Conservation (phyloP, 2,797 vertebrate species). For the Psittacula derbiana region DNA sequence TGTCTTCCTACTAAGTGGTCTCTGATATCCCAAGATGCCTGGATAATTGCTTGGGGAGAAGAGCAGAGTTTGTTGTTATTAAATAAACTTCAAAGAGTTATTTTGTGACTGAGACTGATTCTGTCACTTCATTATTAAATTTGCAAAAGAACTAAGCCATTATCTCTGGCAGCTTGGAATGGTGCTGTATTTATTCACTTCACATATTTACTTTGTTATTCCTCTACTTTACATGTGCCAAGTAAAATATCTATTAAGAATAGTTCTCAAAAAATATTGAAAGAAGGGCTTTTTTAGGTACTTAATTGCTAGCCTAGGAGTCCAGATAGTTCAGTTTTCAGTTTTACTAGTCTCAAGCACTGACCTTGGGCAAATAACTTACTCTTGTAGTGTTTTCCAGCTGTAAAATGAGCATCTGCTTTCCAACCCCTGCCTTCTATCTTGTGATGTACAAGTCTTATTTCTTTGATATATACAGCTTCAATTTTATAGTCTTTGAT, state of each 20-base stretch:
- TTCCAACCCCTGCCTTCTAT: background rate
- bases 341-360: background rate
- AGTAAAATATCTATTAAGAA: background rate
- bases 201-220: background rate
- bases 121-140: background rate
- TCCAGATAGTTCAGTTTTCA: background rate
- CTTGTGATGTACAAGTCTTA: background rate
- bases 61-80: background rate
- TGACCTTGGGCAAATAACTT: background rate
- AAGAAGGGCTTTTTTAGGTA: background rate
- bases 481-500: background rate
- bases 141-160: background rate
- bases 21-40: background rate
- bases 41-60: background rate
- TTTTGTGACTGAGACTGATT: background rate
- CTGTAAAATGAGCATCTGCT: background rate
- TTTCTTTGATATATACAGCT: background rate
- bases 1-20: background rate
- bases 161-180: background rate
- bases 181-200: background rate
- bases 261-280: background rate
- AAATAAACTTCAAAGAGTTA: background rate
- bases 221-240: background rate
- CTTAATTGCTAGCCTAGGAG: background rate
- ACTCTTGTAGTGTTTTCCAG: background rate